phyloP scores from a whole-genome alignment of 2,113 vertebrate genomes.

The Solea solea region DNA sequence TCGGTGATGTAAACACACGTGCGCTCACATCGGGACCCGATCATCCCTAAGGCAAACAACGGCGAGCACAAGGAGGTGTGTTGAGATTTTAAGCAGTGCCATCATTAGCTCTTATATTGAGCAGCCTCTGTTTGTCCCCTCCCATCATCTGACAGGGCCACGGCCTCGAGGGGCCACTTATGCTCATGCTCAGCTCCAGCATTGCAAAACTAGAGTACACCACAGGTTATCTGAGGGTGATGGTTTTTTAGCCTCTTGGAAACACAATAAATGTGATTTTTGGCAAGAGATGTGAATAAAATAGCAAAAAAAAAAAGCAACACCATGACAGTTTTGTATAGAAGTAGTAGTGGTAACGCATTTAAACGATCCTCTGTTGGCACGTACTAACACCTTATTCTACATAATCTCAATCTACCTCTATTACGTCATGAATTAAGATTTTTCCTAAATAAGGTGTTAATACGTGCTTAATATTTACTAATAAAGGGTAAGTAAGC shows the following conservation, averaged over 20 bases:
- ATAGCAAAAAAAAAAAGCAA: no score
- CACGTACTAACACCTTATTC: no score
- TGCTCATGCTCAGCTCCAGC: conserved; percentile 34
- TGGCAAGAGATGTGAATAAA: no score
- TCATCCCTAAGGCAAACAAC: conserved; percentile 61
- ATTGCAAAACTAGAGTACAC: conserved; percentile 47
- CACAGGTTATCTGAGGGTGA: conserved; percentile 30
- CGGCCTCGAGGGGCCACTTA: conserved; percentile 64
- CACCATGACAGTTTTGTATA: no score
- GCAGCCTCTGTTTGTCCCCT: conserved; percentile 57
- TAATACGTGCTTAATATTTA: no score
- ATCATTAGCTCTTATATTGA: conserved; percentile 82
- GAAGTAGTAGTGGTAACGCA: no score
- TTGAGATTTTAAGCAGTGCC: conserved; percentile 38
- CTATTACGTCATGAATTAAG: no score
- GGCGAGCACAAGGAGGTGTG: conserved; percentile 24
- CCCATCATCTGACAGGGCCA: conserved; percentile 37
- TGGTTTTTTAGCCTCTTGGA: not conserved
- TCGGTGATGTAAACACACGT: conserved; percentile 16
- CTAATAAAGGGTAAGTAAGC: no score
- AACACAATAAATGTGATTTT: not conserved
- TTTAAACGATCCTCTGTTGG: no score
- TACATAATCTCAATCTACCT: no score
- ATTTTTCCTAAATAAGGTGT: no score
- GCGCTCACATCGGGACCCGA: conserved; percentile 23